phyloP scores from a whole-genome alignment of 2,888 invertebrate genomes.

The Synergus japonicus region DNA sequence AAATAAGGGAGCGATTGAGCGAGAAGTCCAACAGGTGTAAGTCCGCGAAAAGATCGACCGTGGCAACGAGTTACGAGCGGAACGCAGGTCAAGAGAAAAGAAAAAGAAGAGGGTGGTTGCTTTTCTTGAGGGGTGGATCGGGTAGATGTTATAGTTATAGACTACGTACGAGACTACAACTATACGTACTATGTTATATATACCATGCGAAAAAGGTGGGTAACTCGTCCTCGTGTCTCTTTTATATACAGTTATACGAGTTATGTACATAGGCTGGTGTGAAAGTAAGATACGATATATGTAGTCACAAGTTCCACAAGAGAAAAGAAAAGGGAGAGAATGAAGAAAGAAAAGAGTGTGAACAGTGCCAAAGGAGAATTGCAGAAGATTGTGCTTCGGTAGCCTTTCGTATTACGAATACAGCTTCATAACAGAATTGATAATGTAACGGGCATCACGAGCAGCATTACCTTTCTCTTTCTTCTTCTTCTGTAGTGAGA shows the following conservation, averaged over 20 bases:
- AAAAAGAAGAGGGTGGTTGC: conserved; percentile 53
- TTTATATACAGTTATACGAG: not conserved
- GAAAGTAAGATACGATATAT: conserved; percentile 55
- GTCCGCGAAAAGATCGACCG: conserved; percentile 71
- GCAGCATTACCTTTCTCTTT: conserved; percentile 58
- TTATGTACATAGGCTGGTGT: conserved; percentile 21
- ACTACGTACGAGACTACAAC: not conserved
- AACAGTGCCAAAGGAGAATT: conserved; percentile 61
- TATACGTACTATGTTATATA: no score
- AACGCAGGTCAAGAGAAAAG: conserved; percentile 55
- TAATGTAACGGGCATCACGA: conserved; percentile 74
- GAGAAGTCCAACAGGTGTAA: conserved; percentile 76
- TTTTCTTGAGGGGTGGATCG: conserved; percentile 39
- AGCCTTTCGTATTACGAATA: conserved; percentile 73
- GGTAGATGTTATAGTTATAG: conserved; percentile 8
- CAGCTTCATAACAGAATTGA: conserved; percentile 76
- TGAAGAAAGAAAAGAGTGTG: conserved; percentile 34
- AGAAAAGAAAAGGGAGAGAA: conserved; percentile 45
- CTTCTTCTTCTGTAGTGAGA: conserved; percentile 48
- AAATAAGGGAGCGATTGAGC: conserved; percentile 64
- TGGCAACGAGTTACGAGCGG: conserved; percentile 62
- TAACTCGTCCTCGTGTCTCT: conserved; percentile 12
- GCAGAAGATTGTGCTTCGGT: conserved; percentile 68
- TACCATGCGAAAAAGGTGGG: not conserved
- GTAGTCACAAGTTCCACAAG: conserved; percentile 44